Evolutionary conservation across 1,140 invertebrate species (phyloP).

Genomic region (Cydia amplana): DNA sequence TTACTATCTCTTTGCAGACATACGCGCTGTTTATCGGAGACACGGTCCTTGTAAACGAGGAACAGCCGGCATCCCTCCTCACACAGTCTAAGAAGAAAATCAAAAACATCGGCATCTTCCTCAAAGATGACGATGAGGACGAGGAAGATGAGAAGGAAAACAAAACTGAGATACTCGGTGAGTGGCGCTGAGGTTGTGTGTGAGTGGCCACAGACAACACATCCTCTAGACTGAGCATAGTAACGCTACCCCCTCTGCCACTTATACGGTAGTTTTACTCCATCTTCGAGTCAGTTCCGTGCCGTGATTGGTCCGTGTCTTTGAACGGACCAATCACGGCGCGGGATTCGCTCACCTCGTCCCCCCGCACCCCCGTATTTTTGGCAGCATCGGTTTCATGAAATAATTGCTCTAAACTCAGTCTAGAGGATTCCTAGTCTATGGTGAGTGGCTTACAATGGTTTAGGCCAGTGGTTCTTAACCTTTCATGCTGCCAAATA

Average conservation of each 20-base stretch:
- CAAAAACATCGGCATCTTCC: constrained; percentile 97
- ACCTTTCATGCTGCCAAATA: background rate
- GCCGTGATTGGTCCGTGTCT: no score
- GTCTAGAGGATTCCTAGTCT: no score
- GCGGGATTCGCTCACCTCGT: no score
- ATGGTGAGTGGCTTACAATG: background rate
- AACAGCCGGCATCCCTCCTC: constrained; percentile 91
- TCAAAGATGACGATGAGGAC: constrained; percentile 96
- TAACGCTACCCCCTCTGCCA: no score
- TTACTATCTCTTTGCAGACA: constrained; percentile 67
- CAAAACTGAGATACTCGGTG: constrained; percentile 79
- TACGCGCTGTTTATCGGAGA: constrained; percentile 98
- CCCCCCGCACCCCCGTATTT: no score
- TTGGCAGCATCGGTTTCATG: no score
- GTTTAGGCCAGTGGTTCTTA: background rate
- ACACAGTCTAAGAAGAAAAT: constrained; percentile 97
- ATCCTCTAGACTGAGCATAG: no score
- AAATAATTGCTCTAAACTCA: no score
- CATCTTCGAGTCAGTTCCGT: no score
- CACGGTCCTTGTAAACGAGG: constrained; percentile 96
- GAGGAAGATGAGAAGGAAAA: constrained; percentile 88
- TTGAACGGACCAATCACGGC: no score
- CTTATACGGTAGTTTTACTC: no score
- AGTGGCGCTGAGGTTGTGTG: constrained; percentile 35
- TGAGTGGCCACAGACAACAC: no score